phyloP scores from a whole-genome alignment of 2,797 vertebrate genomes.

The Synaphobranchus kaupii region DNA sequence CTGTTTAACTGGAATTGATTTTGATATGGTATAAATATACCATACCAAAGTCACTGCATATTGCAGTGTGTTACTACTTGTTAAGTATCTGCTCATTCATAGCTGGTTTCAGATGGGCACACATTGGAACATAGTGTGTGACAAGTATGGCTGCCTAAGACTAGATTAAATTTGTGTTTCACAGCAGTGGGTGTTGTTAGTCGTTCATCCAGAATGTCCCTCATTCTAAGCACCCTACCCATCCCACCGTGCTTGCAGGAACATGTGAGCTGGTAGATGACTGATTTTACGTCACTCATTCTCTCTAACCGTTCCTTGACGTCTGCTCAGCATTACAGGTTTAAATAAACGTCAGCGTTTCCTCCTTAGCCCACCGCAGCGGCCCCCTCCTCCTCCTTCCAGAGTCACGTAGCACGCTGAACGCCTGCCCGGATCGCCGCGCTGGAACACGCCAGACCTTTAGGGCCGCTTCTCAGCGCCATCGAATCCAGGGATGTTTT shows the following conservation, averaged over 20 bases:
- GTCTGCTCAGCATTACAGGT: not conserved
- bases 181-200: too few species aligned
- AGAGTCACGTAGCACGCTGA: not conserved
- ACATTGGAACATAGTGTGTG: too few species aligned
- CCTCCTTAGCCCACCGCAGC: not conserved
- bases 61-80: not conserved
- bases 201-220: too few species aligned
- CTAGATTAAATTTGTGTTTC: too few species aligned
- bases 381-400: not conserved
- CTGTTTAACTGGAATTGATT: not conserved
- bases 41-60: not conserved
- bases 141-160: too few species aligned
- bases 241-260: not conserved
- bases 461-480: not conserved
- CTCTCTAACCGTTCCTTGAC: not conserved
- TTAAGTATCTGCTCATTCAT: not conserved
- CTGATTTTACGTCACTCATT: not conserved
- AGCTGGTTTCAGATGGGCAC: not conserved
- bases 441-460: not conserved
- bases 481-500: constrained; percentile 12
- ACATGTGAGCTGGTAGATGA: not conserved
- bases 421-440: not conserved
- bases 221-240: too few species aligned
- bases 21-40: not conserved
- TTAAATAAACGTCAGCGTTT: not conserved